Base-by-base conservation (phyloP, 2,888 invertebrate species). In the Stegophylla sp. region DNA sequence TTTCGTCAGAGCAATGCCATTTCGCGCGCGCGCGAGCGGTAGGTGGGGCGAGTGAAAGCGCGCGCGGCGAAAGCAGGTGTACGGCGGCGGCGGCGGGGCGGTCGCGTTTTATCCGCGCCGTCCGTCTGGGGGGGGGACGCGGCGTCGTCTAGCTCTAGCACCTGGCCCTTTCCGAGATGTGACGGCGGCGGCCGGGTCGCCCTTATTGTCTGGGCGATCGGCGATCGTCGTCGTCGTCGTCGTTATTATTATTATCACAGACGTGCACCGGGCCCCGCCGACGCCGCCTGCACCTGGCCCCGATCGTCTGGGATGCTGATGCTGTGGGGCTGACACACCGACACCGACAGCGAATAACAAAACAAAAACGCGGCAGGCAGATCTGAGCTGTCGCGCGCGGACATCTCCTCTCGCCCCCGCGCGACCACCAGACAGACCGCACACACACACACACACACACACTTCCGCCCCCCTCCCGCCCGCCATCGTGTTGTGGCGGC, bases 1-100 rank as follows among this genome's bases (percentile, higher is more conserved):
- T n/a, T n/a, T n/a, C n/a, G n/a, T n/a, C n/a, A n/a, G n/a, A n/a
- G n/a, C n/a, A n/a, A n/a, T n/a, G n/a, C n/a, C n/a, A n/a, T n/a
- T n/a, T n/a, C n/a, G 34, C 7, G 34, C 7, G 34, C 7, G 34
- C 7, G 34, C 7, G 34, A 5, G 34, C 7, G 34, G 34, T 34
- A 7, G 7, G 34, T 34, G 13, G 13, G 48, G 34, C 10, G 26
- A 48, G 61, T 51, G 74, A 74, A 74, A 75, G 63, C 74, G 74
- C 66, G 26, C 75, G 51, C 59, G 61, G 77, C 48, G 77, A 77
- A 77, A 77, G 77, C 77, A 77, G 77, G 77, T 77, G 75, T 75
- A 74, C 15, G 43, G n/a, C n/a, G n/a, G n/a, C n/a, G 74, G 74
- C 61, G 34, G 1, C 63, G 1, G 5, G 26, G 61, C 26, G 45